phyloP scores from a whole-genome alignment of 1,140 invertebrate genomes.

The Drosophila nigromelanica region DNA sequence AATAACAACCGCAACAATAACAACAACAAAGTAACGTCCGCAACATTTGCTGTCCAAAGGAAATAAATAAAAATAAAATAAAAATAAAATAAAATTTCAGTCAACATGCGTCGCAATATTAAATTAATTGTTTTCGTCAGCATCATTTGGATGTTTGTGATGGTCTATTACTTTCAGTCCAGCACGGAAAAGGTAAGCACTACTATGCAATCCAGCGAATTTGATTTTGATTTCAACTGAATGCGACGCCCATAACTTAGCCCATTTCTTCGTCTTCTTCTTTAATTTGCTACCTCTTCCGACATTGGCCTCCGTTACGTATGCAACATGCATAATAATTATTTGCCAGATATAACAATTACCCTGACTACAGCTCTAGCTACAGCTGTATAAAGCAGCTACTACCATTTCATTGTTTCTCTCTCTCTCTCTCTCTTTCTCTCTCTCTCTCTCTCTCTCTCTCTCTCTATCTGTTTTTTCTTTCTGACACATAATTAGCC shows the following conservation, averaged over 20 bases:
- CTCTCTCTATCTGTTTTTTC: slow-evolving; percentile 13
- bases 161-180: slow-evolving; percentile 83
- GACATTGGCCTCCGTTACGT: slow-evolving; percentile 15
- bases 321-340: slow-evolving; percentile 50
- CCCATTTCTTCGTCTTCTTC: background rate
- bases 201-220: no score
- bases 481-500: slow-evolving; percentile 66
- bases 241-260: background rate
- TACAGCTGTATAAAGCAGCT: slow-evolving; percentile 3
- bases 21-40: slow-evolving; percentile 43
- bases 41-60: slow-evolving; percentile 30
- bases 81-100: slow-evolving; percentile 3
- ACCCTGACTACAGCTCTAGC: slow-evolving; percentile 5
- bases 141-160: slow-evolving; percentile 83
- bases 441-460: slow-evolving; percentile 27
- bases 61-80: slow-evolving; percentile 20
- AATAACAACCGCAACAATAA: slow-evolving; percentile 5
- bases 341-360: slow-evolving; percentile 40
- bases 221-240: slow-evolving; percentile 6
- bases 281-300: slow-evolving; percentile 41
- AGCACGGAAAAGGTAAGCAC: slow-evolving; percentile 81
- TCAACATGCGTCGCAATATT: slow-evolving; percentile 81
- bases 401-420: slow-evolving; percentile 44
- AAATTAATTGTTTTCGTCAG: slow-evolving; percentile 83
- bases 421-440: no score